These are phyloP conservation scores for Ormyrus nitidulus DNA, from an alignment of 2,888 invertebrate genomes.

Conservation along the genomic window DNA sequence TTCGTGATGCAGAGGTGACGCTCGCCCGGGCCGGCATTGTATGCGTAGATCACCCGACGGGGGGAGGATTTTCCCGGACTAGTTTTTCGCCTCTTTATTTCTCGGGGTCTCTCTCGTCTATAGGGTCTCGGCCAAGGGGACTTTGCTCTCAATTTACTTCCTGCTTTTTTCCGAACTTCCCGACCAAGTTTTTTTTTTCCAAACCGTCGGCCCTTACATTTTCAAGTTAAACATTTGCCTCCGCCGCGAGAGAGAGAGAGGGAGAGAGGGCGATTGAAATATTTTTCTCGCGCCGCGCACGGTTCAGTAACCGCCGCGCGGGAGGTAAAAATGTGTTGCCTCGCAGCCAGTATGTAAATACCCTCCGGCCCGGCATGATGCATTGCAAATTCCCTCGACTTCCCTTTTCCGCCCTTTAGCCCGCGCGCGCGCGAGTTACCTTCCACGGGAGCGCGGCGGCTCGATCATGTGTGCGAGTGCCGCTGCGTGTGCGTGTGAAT, in stretches of 20 bases:
- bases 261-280: too few relatives aligned
- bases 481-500: slow-evolving; percentile 30
- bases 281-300: too few relatives aligned
- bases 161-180: too few relatives aligned
- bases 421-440: background rate
- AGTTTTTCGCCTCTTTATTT: background rate
- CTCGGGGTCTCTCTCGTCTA: background rate
- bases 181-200: too few relatives aligned
- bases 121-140: too few relatives aligned
- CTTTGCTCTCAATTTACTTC: too few relatives aligned
- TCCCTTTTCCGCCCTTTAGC: slow-evolving; percentile 21
- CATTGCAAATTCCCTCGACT: slow-evolving; percentile 13
- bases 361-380: background rate
- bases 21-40: background rate
- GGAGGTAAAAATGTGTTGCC: too few relatives aligned
- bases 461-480: slow-evolving; percentile 29
- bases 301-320: too few relatives aligned
- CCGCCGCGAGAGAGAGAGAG: too few relatives aligned
- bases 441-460: background rate
- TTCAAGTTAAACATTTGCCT: too few relatives aligned
- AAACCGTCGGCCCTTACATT: too few relatives aligned
- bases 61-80: background rate
- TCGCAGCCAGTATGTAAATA: background rate
- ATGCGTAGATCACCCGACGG: background rate
- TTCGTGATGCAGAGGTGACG: slow-evolving; percentile 2